Evolutionary conservation across 1,140 invertebrate genomes (phyloP), one percentile per base, ranked within the genome.

Genomic region (Tetragnatha versicolor): DNA sequence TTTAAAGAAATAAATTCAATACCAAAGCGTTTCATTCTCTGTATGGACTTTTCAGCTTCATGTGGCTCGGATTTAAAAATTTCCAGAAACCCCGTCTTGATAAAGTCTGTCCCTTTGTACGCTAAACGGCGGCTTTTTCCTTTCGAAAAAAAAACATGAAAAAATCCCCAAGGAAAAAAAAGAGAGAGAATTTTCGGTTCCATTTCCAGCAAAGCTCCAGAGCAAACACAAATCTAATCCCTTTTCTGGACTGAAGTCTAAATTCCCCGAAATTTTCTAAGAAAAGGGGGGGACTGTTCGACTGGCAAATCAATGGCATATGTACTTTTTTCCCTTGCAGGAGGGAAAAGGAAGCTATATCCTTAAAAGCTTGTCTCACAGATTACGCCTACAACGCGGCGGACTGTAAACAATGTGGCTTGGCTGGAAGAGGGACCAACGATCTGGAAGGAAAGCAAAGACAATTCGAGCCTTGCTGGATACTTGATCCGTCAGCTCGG

Each of bases 371-470:
- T 51, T 68, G 65, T 68, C 65, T 68, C 12, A 33, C 45, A 68
- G 65, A 68, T 68, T 68, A 68, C 65, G 65, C 65, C 65, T 20
- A 20, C 7, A 33, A 45, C 29, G 42, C 45, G 65, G 31, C 65
- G 27, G 33, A 68, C 65, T 68, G 65, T 68, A 68, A 68, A 51
- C 42, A 68, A 68, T 51, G 65, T 35, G 65, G 65, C 65, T 68
- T 47, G 29, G 20, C 61, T 17, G 22, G 35, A 58, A 33, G 55
- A 27, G 55, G 14, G 29, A 33, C 55, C 39, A 65, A 65, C 37
- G 37, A 17, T 17, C 35, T 65, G 61, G 61, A 65, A 65, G 25
- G 20, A 14, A 27, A 42, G 37, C 29, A 58, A 55, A 58, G 55
- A 58, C 55, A 58, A 42, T 65, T 65, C 61, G 6, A 29, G 20